Conservation (phyloP, 1,140 invertebrate genomes). For the Meloidogyne chitwoodi region DNA sequence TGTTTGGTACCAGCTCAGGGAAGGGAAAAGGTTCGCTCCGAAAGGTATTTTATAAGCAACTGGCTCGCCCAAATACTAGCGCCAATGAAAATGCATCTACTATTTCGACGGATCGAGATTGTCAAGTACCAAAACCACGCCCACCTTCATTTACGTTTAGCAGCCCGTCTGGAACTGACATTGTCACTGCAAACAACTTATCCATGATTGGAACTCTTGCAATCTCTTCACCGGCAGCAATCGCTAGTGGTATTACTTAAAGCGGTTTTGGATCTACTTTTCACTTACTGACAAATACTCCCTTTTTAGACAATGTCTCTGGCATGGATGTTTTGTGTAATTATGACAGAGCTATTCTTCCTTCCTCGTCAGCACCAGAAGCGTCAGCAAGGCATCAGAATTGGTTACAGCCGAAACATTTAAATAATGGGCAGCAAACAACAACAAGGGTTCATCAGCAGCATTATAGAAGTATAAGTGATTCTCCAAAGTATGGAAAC, state of each 20-base stretch:
- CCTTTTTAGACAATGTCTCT: background rate
- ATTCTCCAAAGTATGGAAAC: slow-evolving; percentile 25
- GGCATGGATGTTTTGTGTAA: background rate
- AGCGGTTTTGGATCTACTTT: background rate
- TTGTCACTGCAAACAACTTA: background rate
- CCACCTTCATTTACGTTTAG: slow-evolving; percentile 12
- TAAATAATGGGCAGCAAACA: background rate
- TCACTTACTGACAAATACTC: too few species aligned
- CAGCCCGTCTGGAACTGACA: background rate
- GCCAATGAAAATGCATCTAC: background rate
- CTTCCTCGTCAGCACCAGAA: background rate
- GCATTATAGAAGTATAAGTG: slow-evolving; percentile 33
- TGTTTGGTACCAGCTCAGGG: slow-evolving; percentile 12
- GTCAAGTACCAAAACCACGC: background rate
- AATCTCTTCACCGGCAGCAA: slow-evolving; percentile 3
- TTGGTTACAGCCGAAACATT: background rate
- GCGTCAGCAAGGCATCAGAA: background rate
- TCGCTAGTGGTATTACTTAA: background rate
- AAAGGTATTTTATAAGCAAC: slow-evolving; percentile 22
- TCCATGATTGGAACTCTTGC: background rate
- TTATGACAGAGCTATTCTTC: background rate
- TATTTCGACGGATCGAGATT: background rate
- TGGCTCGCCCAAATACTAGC: slow-evolving; percentile 15
- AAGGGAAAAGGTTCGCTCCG: slow-evolving; percentile 15
- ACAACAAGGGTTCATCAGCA: background rate